These are phyloP conservation scores for Capreolus pygargus DNA, from an alignment of 2,113 vertebrate genomes.

Conservation along the genomic window DNA sequence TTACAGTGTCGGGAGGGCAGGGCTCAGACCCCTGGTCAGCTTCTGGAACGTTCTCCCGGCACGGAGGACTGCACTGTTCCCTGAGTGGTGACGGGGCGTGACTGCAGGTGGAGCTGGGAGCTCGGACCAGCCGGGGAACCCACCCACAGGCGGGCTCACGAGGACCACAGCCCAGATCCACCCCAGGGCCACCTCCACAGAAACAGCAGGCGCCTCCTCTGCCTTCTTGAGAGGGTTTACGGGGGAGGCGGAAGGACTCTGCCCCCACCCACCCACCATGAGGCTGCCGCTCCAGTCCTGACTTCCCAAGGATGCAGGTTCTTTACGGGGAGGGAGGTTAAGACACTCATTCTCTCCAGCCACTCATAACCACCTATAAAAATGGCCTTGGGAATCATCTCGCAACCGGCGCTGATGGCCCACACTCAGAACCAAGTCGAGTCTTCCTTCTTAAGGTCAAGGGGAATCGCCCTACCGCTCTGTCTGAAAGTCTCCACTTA, in stretches of 20 bases:
- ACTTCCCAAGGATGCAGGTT: rapidly evolving
- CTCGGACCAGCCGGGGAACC: rapidly evolving
- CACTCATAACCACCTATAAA: neutral
- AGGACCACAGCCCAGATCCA: no score
- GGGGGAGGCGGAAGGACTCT: rapidly evolving
- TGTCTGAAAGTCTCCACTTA: neutral
- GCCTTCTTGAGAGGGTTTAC: rapidly evolving
- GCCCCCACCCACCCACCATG: neutral
- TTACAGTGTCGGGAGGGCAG: no score
- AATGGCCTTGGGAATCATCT: neutral
- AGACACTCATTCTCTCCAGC: neutral
- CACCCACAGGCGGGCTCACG: neutral
- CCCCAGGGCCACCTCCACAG: rapidly evolving
- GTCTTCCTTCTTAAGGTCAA: neutral
- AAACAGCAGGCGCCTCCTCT: rapidly evolving
- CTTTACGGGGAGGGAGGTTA: rapidly evolving
- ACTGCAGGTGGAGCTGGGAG: neutral
- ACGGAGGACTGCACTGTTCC: neutral
- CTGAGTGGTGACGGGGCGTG: rapidly evolving
- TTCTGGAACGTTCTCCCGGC: neutral
- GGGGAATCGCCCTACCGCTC: neutral
- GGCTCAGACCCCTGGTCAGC: neutral
- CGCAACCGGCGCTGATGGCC: neutral
- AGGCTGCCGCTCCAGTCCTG: neutral
- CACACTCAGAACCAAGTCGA: neutral